Base-by-base conservation (phyloP, 2,797 vertebrate species). In the Epinephelus coioides region DNA sequence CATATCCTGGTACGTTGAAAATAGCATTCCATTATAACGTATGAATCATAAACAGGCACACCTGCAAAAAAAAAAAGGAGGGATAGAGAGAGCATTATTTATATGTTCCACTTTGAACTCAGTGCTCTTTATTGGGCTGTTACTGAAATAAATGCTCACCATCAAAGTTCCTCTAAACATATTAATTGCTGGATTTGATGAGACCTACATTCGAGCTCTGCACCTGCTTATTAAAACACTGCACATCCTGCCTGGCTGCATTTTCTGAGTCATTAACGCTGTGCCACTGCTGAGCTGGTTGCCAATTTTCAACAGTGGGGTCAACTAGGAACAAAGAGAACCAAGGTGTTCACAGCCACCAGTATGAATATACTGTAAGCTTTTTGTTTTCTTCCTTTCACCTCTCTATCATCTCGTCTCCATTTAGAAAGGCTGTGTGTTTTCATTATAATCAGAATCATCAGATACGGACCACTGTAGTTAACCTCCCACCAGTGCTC, bases 181-280 rank as follows among this genome's bases (percentile, higher is more conserved):
- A 88, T 85, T 91, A 93, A 91, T 90, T 90, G 81, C 55, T 77
- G 65, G 38, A 89, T 91, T 90, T 91, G 68, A 93, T 82, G 72
- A 89, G 80, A 69, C 72, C 79, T 84, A 75, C 71, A 88, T 91
- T 90, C 55, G 64, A 73, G 76, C 53, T 9, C 67, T 63, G 81
- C 64, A 84, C 73, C 84, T 91, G 90, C 77, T 91, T 92, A 92
- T 93, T 92, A 90, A 90, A 85, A 68, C 75, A 50, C 70, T 64
- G 76, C 76, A 86, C 63, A 81, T 73, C 64, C 82, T 84, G 90
- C 86, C 86, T 90, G 86, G 80, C 84, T 90, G 80, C 73, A 81
- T 92, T 93, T 94, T 94, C 88, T 83, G 84, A 92, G 82, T 93
- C 92, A 95, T 94, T 95, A 94, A 76, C 69, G 68, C 56, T 57